A percentile compares a stretch with the other conserved stretches of the same genome.
These are phyloP conservation scores for Petrocephalus schoutedeni DNA, from an alignment of 2,797 vertebrate species.

Conservation along the genomic window DNA sequence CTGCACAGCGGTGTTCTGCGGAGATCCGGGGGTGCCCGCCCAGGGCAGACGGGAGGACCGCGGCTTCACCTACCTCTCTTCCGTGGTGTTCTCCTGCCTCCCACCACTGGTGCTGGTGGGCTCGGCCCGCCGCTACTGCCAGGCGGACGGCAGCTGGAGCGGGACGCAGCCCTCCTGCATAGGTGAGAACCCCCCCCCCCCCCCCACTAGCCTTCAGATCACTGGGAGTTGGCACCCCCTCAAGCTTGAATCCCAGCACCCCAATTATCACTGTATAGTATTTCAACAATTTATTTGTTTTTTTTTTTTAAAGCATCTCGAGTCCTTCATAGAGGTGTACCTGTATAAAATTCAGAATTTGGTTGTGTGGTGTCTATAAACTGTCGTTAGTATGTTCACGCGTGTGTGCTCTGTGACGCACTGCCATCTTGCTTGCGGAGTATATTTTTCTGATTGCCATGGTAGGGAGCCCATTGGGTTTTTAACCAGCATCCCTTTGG, in stretches of 20 bases:
- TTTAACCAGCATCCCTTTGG: neutral
- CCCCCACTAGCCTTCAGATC: neutral
- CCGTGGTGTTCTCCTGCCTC: conserved; percentile 85
- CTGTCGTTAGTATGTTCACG: neutral
- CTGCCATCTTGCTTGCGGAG: neutral
- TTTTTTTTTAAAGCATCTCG: neutral
- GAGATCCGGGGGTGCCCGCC: conserved; percentile 84
- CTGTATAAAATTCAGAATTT: neutral
- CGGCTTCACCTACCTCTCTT: conserved; percentile 91
- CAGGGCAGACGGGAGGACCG: conserved; percentile 83
- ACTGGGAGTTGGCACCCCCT: neutral
- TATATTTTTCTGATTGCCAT: neutral
- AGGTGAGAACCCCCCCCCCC: conserved; percentile 57
- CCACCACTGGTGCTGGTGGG: conserved; percentile 83
- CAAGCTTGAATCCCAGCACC: neutral
- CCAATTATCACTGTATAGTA: neutral
- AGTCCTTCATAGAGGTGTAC: neutral
- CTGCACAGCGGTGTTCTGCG: conserved; percentile 86
- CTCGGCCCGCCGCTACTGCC: conserved; percentile 84
- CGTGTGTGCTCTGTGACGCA: neutral
- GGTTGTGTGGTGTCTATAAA: neutral
- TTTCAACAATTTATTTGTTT: neutral
- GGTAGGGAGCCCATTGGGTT: neutral
- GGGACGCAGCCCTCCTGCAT: conserved; percentile 95
- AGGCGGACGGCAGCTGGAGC: conserved; percentile 91